Conservation (phyloP, 92 coral and sea anemone genomes). For the Umimayanthus kanabou region DNA sequence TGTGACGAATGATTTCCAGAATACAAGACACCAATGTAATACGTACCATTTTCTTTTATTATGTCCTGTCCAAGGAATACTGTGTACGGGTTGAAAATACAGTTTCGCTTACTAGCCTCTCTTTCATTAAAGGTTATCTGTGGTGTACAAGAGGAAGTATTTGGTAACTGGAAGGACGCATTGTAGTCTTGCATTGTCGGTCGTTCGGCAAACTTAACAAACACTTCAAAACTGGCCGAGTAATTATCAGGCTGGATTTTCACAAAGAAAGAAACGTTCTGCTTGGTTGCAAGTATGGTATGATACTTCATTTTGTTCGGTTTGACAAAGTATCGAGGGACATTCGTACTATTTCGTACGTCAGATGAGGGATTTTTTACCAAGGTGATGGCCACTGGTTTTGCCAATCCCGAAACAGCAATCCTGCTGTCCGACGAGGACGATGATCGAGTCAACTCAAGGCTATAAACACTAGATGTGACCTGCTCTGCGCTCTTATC, state of each 20-base stretch:
- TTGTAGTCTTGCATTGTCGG: not conserved
- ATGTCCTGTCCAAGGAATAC: not conserved
- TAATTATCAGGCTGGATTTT: not conserved
- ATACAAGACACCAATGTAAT: not conserved
- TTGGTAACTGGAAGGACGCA: not conserved
- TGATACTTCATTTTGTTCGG: not conserved
- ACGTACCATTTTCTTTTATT: not conserved
- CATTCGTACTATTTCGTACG: not conserved
- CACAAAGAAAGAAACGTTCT: not conserved
- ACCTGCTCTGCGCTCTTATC: not conserved
- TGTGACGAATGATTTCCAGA: conserved; percentile 14
- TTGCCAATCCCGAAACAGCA: not conserved
- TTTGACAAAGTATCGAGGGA: not conserved
- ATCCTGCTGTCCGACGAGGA: not conserved
- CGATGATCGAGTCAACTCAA: not conserved
- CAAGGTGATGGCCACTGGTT: not conserved
- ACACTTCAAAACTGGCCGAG: not conserved
- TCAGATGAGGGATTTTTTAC: not conserved
- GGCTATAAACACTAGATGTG: not conserved
- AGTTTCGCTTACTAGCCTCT: not conserved
- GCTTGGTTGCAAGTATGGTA: not conserved
- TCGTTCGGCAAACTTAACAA: not conserved
- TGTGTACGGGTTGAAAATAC: not conserved
- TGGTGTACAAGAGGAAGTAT: not conserved
- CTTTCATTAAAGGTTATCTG: not conserved